A percentile compares a stretch with the other conserved stretches of the same genome.
These are phyloP conservation scores for Catharus bicknelli DNA, from an alignment of 2,113 vertebrate genomes.

Conservation along the genomic window DNA sequence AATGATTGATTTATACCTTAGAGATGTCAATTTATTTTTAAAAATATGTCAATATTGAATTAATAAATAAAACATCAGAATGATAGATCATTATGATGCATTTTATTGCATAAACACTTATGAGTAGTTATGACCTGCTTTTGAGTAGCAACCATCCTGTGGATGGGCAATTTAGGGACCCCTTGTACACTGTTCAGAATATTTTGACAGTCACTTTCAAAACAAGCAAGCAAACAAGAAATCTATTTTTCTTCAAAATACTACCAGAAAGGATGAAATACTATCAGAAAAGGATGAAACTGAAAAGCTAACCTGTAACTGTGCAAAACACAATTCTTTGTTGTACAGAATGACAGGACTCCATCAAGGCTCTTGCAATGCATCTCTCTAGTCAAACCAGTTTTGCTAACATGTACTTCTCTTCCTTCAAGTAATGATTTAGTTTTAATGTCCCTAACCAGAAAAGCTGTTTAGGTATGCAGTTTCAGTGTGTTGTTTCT, in stretches of 20 bases:
- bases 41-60: not conserved
- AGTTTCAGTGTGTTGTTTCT: not conserved
- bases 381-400: not conserved
- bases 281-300: not conserved
- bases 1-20: not conserved
- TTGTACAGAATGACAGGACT: not conserved
- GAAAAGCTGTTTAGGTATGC: not conserved
- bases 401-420: not conserved
- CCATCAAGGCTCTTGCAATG: not conserved
- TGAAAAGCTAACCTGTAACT: not conserved
- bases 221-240: not conserved
- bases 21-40: not conserved
- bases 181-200: not conserved
- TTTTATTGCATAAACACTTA: not conserved
- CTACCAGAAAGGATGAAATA: not conserved
- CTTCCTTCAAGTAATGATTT: not conserved
- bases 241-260: not conserved
- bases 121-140: not conserved
- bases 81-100: not conserved
- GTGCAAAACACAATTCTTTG: not conserved
- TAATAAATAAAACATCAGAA: not conserved
- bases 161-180: fast-evolving
- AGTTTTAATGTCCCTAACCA: not conserved
- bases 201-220: not conserved
- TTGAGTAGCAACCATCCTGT: not conserved